phyloP scores from a whole-genome alignment of 2,113 vertebrate genomes.

The Cariama cristata region DNA sequence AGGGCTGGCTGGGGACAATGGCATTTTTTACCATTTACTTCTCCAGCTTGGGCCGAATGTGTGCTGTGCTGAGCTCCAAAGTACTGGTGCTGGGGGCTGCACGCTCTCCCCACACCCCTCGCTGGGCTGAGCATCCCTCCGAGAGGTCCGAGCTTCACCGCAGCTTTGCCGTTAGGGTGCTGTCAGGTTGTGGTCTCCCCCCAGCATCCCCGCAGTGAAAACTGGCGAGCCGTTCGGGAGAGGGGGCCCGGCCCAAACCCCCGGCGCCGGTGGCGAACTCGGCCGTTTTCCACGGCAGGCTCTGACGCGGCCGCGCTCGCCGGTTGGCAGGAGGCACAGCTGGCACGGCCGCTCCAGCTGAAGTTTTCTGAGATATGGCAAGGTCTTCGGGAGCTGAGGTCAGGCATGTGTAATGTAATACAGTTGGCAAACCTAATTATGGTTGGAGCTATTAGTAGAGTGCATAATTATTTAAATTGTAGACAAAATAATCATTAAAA shows the following conservation, averaged over 20 bases:
- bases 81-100: not conserved
- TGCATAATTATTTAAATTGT: slow-evolving; percentile 61
- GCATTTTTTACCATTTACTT: rapidly evolving
- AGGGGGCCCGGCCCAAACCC: not conserved
- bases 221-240: rapidly evolving
- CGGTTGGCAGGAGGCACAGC: not conserved
- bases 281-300: rapidly evolving
- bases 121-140: not conserved
- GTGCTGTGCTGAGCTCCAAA: not conserved
- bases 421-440: slow-evolving; percentile 49
- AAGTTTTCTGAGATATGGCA: not conserved
- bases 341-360: rapidly evolving
- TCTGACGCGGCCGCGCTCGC: not conserved
- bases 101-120: rapidly evolving
- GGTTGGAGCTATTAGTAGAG: not conserved
- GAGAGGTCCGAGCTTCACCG: rapidly evolving
- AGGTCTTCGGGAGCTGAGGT: not conserved
- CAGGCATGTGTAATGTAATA: not conserved
- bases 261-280: rapidly evolving
- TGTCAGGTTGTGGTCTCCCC: not conserved
- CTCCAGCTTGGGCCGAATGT: rapidly evolving
- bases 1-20: rapidly evolving
- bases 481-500: slow-evolving; percentile 48
- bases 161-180: rapidly evolving
- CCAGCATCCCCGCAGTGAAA: not conserved